Evolutionary conservation across 2,113 vertebrate genomes (phyloP), one percentile per base, ranked within the genome.

Genomic region (Clarias batrachus): DNA sequence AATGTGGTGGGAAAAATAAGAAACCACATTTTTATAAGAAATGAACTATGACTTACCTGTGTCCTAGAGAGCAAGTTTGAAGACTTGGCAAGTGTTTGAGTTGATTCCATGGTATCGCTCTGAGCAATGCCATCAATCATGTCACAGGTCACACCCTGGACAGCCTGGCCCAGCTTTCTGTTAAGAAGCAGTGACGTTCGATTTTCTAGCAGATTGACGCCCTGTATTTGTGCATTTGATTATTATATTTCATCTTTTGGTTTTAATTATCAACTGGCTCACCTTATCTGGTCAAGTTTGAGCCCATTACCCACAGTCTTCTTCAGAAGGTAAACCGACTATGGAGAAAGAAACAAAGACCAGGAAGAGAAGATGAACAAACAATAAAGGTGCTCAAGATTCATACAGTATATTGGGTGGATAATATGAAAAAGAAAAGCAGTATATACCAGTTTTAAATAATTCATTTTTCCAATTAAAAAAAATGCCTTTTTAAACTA

Each of bases 61-160:
- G 71, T 23, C 87, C 90, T 93, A 56, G 92, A 93, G 71, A 95
- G 90, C 92, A 90, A 92, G n/a, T 82, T 78, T 4, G 84, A 88
- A 48, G 27, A 90, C 57, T 92, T 89, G 56, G 85, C 41, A 16
- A 94, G 60, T 63, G 79, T 76, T 79, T 91, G 70, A n/a, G 62
- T 70, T 89, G 93, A 87, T n/a, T 91, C 89, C 81, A 85, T 25
- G 0, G 68, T 27, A 0, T 90, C 87, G 5, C 10, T 90, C 60
- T 91, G 87, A 57, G 89, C 21, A 21, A 89, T 63, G 13, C 73
- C 66, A 16, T 91, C 71, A 0, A 94, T 91, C 91, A 92, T 93
- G 83, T 90, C 54, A 86, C 94, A 95, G 27, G 92, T 91, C 52
- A 95, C 12, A 2, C 94, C 94, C 86, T 92, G 92, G 33, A 93